Conservation (phyloP, 2,888 invertebrate genomes). For the Apamea anceps region DNA sequence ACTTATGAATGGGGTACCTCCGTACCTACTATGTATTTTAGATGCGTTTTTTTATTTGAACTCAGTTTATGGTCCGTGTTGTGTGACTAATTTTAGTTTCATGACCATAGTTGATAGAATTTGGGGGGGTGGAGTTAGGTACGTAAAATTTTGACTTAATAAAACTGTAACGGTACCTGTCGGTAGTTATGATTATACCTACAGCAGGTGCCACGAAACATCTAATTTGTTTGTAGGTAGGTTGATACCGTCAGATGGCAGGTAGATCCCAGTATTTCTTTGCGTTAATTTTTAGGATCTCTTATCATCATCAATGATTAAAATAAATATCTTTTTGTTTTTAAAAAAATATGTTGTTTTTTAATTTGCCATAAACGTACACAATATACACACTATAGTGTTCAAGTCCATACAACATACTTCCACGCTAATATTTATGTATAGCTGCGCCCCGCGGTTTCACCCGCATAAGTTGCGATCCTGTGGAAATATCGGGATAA, state of each 20-base stretch:
- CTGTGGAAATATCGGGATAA: too few species aligned
- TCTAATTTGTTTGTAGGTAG: too few species aligned
- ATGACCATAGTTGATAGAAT: conserved; percentile 17
- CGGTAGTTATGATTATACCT: not conserved
- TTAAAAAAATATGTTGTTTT: too few species aligned
- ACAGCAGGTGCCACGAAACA: not conserved
- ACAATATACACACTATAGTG: too few species aligned
- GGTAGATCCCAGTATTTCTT: not conserved
- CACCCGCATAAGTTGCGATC: too few species aligned
- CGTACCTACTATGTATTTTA: conserved; percentile 68
- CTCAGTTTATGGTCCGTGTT: conserved; percentile 32
- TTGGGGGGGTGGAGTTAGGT: not conserved
- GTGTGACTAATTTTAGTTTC: conserved; percentile 48
- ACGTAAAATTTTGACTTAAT: not conserved
- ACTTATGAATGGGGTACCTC: conserved; percentile 75
- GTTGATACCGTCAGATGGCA: too few species aligned
- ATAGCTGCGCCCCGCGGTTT: too few species aligned
- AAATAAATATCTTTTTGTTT: too few species aligned
- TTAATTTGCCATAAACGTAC: too few species aligned
- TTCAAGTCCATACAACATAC: not conserved
- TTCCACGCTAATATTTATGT: not conserved
- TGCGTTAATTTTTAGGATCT: not conserved
- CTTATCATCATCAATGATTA: too few species aligned
- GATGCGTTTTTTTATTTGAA: conserved; percentile 55
- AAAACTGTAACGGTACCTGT: not conserved